These are phyloP conservation scores for Rhagonycha fulva DNA, from an alignment of 2,888 invertebrate genomes.

Conservation along the genomic window DNA sequence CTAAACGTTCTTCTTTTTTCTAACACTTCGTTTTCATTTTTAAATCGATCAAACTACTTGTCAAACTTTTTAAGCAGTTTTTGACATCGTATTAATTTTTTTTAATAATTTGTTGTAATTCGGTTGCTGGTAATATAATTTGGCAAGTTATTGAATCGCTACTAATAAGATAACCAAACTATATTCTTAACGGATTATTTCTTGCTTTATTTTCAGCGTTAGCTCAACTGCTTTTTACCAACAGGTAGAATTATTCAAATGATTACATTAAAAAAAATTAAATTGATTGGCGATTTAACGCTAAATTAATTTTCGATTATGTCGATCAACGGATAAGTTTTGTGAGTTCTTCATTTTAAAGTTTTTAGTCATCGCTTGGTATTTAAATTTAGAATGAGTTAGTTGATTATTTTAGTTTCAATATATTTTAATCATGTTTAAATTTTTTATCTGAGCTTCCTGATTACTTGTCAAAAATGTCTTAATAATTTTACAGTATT, in stretches of 20 bases:
- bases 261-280: background rate
- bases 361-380: background rate
- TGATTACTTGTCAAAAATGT: background rate
- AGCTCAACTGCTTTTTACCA: background rate
- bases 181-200: background rate
- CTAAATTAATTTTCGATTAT: background rate
- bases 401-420: background rate
- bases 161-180: background rate
- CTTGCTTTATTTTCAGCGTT: background rate
- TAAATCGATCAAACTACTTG: background rate
- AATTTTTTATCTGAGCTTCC: background rate
- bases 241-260: background rate
- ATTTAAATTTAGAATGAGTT: background rate
- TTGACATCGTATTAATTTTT: background rate
- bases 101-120: background rate
- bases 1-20: background rate
- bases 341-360: background rate
- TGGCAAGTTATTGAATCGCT: background rate
- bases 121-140: background rate
- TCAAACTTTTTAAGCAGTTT: background rate
- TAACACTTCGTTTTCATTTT: background rate
- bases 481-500: background rate
- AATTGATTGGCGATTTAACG: background rate
- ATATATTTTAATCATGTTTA: background rate
- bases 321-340: background rate